Base-by-base conservation (phyloP, 2,113 vertebrate species). In the Eublepharis macularius region DNA sequence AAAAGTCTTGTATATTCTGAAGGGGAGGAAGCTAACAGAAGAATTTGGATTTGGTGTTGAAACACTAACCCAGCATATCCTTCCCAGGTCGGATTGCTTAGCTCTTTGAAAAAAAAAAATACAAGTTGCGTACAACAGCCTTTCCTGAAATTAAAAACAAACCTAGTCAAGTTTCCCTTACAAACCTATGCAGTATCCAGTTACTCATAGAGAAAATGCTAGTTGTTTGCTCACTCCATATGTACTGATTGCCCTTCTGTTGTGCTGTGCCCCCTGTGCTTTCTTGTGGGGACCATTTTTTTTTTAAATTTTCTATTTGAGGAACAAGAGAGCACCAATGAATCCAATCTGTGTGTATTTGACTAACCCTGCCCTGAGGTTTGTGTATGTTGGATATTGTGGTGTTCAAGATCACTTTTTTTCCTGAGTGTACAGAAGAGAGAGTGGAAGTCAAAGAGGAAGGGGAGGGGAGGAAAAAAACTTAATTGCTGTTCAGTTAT, bases 331-430 rank as follows among this genome's bases (percentile, higher is more conserved):
- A 95, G 94, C 94, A 96, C 96, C 96, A 94, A 21, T 96, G 95
- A 96, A 97, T 96, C 94, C 97, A 96, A 96, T 94, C 94, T 63
- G 94, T 34, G 94, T 97, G 97, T 97, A 95, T 97, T 97, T 96
- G 54, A 97, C 96, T 97, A 97, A 97, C 96, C 93, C 95, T 95
- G 95, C 96, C 97, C 97, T 96, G 96, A 97, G 98, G 98, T 98
- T 97, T 96, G 96, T 98, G 97, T 98, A 97, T 98, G 97, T 98
- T 98, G 97, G 98, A 96, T 99, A 98, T 99, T 97, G 98, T 99
- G 98, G 96, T 98, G 98, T 99, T 98, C 97, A 98, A 96, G 97
- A 97, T 99, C 98, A 98, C 97, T 97, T 93, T 95, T 96, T 95
- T 29, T 24, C 82, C 54, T 91, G 95, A 97, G 96, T 99, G 98